Percentiles rank a stretch among this genome's conserved stretches.
phyloP scores from a whole-genome alignment of 1,140 invertebrate genomes.

The Bombyx mandarina region DNA sequence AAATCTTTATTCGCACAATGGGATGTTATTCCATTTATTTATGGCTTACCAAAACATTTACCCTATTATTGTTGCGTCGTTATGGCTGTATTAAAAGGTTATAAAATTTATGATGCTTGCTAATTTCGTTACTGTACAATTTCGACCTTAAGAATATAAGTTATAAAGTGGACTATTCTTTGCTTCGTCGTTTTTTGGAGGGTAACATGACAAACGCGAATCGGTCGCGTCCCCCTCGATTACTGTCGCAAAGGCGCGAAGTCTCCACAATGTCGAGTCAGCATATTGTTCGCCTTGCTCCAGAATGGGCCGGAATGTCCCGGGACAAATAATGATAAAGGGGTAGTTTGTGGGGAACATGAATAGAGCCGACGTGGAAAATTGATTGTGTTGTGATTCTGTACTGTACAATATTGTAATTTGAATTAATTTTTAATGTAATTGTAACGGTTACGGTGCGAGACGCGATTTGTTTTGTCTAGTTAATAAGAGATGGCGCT shows the following conservation, averaged over 20 bases:
- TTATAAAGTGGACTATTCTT: neutral
- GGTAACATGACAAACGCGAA: conserved; percentile 55
- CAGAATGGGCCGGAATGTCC: conserved; percentile 13
- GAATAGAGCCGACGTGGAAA: conserved; percentile 47
- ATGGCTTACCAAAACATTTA: conserved; percentile 70
- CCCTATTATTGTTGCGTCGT: conserved; percentile 67
- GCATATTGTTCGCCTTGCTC: conserved; percentile 49
- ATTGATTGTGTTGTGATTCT: conserved; percentile 61
- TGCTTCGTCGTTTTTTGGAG: conserved; percentile 17
- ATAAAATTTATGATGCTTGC: conserved; percentile 68
- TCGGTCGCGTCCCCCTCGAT: conserved; percentile 52
- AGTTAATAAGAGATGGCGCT: conserved; percentile 32
- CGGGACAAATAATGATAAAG: conserved; percentile 28
- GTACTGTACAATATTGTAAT: conserved; percentile 37
- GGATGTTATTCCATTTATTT: conserved; percentile 55
- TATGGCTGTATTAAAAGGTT: conserved; percentile 66
- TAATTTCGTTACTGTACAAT: conserved; percentile 16
- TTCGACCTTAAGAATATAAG: conserved; percentile 8
- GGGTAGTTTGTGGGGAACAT: conserved; percentile 46
- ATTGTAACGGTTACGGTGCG: conserved; percentile 8
- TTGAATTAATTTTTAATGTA: conserved; percentile 26
- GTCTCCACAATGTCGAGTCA: conserved; percentile 48
- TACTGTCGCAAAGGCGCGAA: conserved; percentile 51
- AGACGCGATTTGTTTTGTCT: neutral
- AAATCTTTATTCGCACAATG: conserved; percentile 40